Conservation (phyloP, 2,113 vertebrate species). For the Scatophagus argus region DNA sequence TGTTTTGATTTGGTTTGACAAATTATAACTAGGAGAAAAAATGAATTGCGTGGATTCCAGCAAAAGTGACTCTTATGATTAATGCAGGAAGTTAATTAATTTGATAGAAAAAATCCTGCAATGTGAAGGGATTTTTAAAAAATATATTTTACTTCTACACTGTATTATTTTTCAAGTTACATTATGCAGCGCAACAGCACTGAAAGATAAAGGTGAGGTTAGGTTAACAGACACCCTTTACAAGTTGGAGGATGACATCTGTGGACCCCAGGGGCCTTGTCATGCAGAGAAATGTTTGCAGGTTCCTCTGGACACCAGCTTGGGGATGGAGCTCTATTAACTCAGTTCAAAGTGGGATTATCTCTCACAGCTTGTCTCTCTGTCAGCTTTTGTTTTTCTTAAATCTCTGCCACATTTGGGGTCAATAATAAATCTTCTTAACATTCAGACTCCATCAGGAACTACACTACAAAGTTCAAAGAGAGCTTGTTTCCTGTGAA, state of each 20-base stretch:
- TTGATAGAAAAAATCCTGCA: not conserved
- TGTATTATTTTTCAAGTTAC: no score
- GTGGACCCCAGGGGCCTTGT: not conserved
- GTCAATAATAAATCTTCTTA: not conserved
- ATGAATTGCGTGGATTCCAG: not conserved
- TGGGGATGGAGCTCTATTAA: constrained; percentile 9
- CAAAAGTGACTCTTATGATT: not conserved
- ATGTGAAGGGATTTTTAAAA: no score
- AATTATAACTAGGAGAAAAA: not conserved
- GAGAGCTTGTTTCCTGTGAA: constrained; percentile 26
- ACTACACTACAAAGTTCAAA: constrained; percentile 19
- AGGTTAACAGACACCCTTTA: constrained; percentile 9
- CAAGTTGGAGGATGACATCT: not conserved
- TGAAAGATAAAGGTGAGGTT: not conserved
- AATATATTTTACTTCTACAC: no score
- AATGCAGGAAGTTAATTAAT: constrained; percentile 2
- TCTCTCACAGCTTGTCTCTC: not conserved
- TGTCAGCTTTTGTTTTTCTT: not conserved
- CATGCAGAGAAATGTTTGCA: constrained; percentile 6
- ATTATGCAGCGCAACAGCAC: not conserved
- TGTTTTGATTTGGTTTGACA: constrained; percentile 17
- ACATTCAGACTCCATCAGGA: not conserved
- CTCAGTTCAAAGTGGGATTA: not conserved
- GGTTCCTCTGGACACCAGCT: constrained; percentile 15
- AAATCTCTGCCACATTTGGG: not conserved